Evolutionary conservation across 1,140 invertebrate genomes (phyloP), one percentile per base, ranked within the genome.

Genomic region (Lordiphosa clarofinis): DNA sequence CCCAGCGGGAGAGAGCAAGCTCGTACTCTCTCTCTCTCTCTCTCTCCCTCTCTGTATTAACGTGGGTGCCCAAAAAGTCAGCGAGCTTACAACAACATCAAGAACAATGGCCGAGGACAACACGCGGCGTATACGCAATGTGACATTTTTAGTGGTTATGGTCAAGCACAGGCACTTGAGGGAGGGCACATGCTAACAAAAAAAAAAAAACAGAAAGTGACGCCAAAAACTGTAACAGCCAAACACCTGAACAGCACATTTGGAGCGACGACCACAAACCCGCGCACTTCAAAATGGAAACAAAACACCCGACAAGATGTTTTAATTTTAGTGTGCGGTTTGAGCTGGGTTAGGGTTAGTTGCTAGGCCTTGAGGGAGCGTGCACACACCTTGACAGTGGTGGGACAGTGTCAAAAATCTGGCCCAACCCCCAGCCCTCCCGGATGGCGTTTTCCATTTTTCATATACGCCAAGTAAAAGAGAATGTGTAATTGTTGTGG

Each of bases 131-230:
- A 78, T 82, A 82, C 73, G 79, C 78, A 82, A 84, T 82, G 78
- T 82, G 78, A 82, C 78, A 82, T 58, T 61, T 82, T 84, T 82
- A 82, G 69, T 82, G 78, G 78, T 82, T 82, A 82, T 82, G 78
- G 78, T 82, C 78, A 82, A 82, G 78, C 76, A 58, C 76, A 78
- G 31, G 62, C 73, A 76, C 73, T 82, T 78, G 62, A 84, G 54
- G 63, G 71, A 82, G 75, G 75, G 75, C 76, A 84, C 56, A 46
- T 60, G 61, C 47, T 11, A 53, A 53, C 46, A 47, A 54, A 74
- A 65, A 56, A 60, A 35, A 43, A 55, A 58, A 55, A 63, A 56
- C n/a, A 55, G 72, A 81, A 82, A 82, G 62, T 76, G 68, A 82
- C 67, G 64, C 65, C 74, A 52, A 79, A 78, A 68, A 64, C 56